These are phyloP conservation scores for Camelus bactrianus DNA, from an alignment of 2,113 vertebrate species.

Conservation along the genomic window DNA sequence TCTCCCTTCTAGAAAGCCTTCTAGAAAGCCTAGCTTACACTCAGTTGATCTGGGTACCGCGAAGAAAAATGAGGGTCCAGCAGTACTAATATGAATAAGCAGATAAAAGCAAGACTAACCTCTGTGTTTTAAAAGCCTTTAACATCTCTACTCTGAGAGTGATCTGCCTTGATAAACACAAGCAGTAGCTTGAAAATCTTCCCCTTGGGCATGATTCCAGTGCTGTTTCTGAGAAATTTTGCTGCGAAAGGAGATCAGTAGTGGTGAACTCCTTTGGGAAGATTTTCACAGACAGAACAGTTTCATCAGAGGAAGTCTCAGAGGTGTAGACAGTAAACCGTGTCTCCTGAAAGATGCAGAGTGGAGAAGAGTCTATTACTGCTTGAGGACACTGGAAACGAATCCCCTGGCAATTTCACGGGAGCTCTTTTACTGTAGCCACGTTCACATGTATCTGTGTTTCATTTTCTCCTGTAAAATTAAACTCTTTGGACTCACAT, in stretches of 20 bases:
- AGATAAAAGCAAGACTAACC: not conserved
- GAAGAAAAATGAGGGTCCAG: not conserved
- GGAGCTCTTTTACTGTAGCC: not conserved
- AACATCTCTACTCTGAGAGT: not conserved
- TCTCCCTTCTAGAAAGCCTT: not conserved
- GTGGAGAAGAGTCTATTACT: not conserved
- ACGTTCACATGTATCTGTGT: not conserved
- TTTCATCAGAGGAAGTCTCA: slow-evolving; percentile 30
- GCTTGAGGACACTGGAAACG: not conserved
- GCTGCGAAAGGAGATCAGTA: slow-evolving; percentile 57
- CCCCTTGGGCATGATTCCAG: slow-evolving; percentile 24
- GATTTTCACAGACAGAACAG: not conserved
- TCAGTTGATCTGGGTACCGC: not conserved
- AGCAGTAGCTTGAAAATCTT: slow-evolving; percentile 26
- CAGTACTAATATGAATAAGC: not conserved
- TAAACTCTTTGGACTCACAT: not conserved
- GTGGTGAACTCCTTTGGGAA: slow-evolving; percentile 41
- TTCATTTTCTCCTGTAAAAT: slow-evolving; percentile 46
- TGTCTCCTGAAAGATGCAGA: not conserved
- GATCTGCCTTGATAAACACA: not conserved
- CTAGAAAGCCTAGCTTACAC: not conserved
- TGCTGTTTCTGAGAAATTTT: slow-evolving; percentile 28
- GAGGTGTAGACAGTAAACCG: not conserved
- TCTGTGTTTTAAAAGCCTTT: slow-evolving; percentile 8
- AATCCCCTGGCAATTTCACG: not conserved